phyloP scores from a whole-genome alignment of 2,797 vertebrate genomes.

The Melanotaenia boesemani region DNA sequence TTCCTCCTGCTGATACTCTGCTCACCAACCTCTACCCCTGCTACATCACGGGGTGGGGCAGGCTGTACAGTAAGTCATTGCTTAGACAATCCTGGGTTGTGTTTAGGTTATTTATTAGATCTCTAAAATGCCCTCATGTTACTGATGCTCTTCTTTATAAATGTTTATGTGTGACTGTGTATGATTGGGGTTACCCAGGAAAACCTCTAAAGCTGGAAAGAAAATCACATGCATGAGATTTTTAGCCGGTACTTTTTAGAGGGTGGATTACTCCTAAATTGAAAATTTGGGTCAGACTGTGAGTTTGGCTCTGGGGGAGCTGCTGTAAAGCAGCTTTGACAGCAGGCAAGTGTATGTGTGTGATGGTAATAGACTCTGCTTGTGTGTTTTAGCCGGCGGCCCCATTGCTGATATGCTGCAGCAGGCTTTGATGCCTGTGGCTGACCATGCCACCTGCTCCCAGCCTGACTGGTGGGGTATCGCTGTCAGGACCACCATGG shows the following conservation, averaged over 20 bases:
- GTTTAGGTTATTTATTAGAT: slow-evolving; percentile 1
- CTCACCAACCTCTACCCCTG: slow-evolving; percentile 82
- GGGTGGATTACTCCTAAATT: slow-evolving; percentile 61
- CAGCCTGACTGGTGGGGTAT: slow-evolving; percentile 88
- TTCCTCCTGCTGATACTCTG: slow-evolving; percentile 76
- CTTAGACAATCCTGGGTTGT: neutral
- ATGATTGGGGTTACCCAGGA: slow-evolving; percentile 13
- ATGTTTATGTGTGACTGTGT: slow-evolving; percentile 1
- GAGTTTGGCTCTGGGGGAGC: slow-evolving; percentile 41
- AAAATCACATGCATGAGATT: slow-evolving; percentile 50
- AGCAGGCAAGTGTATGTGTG: slow-evolving; percentile 53
- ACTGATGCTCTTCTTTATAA: neutral
- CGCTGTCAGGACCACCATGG: slow-evolving; percentile 73
- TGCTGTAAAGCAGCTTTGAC: slow-evolving; percentile 60
- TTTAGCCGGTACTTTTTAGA: slow-evolving; percentile 36
- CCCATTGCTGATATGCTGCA: slow-evolving; percentile 89
- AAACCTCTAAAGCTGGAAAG: slow-evolving; percentile 32
- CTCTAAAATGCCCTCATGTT: slow-evolving; percentile 8
- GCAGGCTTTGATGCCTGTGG: slow-evolving; percentile 92
- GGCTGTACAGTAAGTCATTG: slow-evolving; percentile 80
- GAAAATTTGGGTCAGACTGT: slow-evolving; percentile 56
- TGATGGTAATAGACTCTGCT: slow-evolving; percentile 62
- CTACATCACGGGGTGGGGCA: slow-evolving; percentile 87
- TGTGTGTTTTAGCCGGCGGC: slow-evolving; percentile 86
- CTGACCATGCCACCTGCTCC: slow-evolving; percentile 87